Base-by-base conservation (phyloP, 2,888 invertebrate genomes). In the Sinohyriopsis cumingii region DNA sequence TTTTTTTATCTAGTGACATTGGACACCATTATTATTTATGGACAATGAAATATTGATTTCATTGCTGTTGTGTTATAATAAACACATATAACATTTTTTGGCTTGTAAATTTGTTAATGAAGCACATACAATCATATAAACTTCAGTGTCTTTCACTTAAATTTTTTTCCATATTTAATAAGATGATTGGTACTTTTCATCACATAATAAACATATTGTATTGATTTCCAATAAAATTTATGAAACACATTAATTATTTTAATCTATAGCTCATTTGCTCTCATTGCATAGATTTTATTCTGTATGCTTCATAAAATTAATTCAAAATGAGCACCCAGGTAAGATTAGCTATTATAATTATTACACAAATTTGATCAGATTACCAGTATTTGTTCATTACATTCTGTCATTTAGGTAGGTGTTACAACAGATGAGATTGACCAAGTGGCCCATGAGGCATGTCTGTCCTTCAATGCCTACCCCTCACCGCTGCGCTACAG, bases 401-500 rank as follows among this genome's bases (percentile, higher is more conserved):
- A 62, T 45, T 20, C 25, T 18, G 59, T 60, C 45, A 72, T 67
- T 55, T 67, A 87, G 87, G 78, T 80, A 77, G 97, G 96, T 59
- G 91, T 93, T 67, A 95, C 95, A 63, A 97, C 97, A 63, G 96
- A 97, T 89, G 93, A 94, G 70, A 93, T 98, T 65, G 97, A 98
- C 90, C 91, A 91, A 63, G 91, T 93, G 79, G 94, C 94, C 0
- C 96, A 96, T 88, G 91, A 93, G 60, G 87, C 93, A 75, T 93
- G 93, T 45, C 92, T 96, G 70, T 91, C 92, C 72, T 92, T 93
- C 70, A 93, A 93, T 56, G 96, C 95, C 1, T 97, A 97, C 90
- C 98, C 98, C 15, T 97, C 97, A 24, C 96, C 97, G 0, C 91
- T 98, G 60, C 93, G 94, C 84, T 98, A 98, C 87, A 93, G 92